phyloP scores from a whole-genome alignment of 2,888 invertebrate genomes.

The Caenorhabditis wallacei region DNA sequence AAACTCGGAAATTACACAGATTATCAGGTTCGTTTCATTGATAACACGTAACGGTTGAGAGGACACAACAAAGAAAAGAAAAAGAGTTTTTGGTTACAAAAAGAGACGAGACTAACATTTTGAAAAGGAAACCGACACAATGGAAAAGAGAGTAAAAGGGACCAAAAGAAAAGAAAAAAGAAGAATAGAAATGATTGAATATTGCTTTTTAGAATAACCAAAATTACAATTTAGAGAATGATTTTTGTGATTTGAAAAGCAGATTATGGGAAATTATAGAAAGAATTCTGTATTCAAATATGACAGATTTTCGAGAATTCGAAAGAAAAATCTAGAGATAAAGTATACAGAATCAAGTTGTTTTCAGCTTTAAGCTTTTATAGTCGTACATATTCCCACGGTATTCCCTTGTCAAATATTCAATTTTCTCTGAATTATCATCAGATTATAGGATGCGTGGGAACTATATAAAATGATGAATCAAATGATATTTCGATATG shows the following conservation, averaged over 20 bases:
- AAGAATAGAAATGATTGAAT: conserved; percentile 35
- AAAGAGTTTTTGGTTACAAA: not conserved
- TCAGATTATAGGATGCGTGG: conserved; percentile 49
- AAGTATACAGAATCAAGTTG: not conserved
- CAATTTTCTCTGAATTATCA: conserved; percentile 22
- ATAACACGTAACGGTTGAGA: conserved; percentile 49
- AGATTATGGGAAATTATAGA: no score
- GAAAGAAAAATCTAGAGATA: no score
- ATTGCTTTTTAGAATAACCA: conserved; percentile 23
- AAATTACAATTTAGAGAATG: not conserved
- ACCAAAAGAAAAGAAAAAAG: not conserved
- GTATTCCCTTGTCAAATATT: conserved; percentile 1
- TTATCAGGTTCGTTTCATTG: conserved; percentile 37
- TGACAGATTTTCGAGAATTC: no score
- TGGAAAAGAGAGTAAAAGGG: conserved; percentile 4
- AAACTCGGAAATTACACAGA: conserved; percentile 57
- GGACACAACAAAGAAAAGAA: conserved; percentile 18
- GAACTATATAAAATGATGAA: conserved; percentile 28
- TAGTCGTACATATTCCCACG: conserved; percentile 33
- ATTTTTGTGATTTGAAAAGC: not conserved
- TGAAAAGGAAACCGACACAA: conserved; percentile 29
- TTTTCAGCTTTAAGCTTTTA: conserved; percentile 23
- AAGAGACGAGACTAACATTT: conserved; percentile 4
- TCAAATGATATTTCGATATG: conserved; percentile 33
- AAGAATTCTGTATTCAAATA: not conserved